Conservation (phyloP, 2,888 invertebrate species). For the Deroplatys truncata region DNA sequence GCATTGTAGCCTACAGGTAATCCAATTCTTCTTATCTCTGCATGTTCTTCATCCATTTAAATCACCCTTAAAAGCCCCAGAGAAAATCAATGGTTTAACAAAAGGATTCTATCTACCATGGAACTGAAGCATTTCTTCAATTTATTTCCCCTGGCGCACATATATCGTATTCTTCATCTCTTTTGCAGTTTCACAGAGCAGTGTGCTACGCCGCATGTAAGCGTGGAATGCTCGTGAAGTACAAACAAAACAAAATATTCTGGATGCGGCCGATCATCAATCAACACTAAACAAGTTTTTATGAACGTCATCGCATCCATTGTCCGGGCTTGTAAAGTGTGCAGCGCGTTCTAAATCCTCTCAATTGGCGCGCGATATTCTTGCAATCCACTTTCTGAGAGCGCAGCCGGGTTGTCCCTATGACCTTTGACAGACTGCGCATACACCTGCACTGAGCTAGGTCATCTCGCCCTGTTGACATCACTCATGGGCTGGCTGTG, state of each 20-base stretch:
- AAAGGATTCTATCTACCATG: background rate
- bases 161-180: background rate
- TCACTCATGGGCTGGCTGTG: too few species aligned
- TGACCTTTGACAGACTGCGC: too few species aligned
- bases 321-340: too few species aligned
- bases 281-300: background rate
- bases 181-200: background rate
- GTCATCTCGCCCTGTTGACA: background rate
- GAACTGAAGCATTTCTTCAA: background rate
- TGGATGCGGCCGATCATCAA: background rate
- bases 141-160: background rate
- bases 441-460: background rate
- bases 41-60: too few species aligned
- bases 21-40: too few species aligned
- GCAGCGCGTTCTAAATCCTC: background rate
- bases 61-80: too few species aligned
- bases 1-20: too few species aligned
- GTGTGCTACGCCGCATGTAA: background rate
- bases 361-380: background rate
- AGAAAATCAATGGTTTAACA: background rate
- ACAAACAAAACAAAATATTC: background rate
- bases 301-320: background rate
- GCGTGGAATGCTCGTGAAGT: background rate
- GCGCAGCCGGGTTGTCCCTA: too few species aligned
- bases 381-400: background rate